Conservation (phyloP, 2,888 invertebrate genomes). For the Drosophila meridionalis region DNA sequence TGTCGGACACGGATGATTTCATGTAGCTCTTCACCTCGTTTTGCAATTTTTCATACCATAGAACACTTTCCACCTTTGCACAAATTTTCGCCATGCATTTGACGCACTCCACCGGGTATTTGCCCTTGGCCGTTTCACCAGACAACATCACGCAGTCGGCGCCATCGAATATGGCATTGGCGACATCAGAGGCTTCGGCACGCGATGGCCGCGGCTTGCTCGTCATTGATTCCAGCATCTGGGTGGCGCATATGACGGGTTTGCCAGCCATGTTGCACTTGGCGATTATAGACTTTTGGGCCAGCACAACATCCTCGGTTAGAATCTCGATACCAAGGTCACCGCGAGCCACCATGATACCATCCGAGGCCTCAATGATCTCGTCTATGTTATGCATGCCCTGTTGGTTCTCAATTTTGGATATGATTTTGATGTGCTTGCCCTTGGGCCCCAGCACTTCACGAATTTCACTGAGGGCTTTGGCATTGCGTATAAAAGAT, state of each 20-base stretch:
- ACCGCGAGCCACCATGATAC: slow-evolving; percentile 99
- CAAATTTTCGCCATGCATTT: slow-evolving; percentile 96
- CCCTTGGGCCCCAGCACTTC: slow-evolving; percentile 93
- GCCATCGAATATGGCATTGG: slow-evolving; percentile 98
- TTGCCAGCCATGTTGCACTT: slow-evolving; percentile 97
- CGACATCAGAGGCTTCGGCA: slow-evolving; percentile 98
- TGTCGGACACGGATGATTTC: slow-evolving; percentile 88
- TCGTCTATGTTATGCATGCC: slow-evolving; percentile 97
- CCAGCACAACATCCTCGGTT: slow-evolving; percentile 97
- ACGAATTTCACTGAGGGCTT: slow-evolving; percentile 93
- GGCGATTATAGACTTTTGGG: slow-evolving; percentile 98
- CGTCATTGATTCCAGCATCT: slow-evolving; percentile 99
- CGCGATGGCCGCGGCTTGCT: slow-evolving; percentile 97
- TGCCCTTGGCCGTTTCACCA: slow-evolving; percentile 99
- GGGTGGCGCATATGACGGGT: slow-evolving; percentile 98
- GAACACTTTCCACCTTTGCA: slow-evolving; percentile 97
- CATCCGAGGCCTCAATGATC: slow-evolving; percentile 96
- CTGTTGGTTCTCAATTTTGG: slow-evolving; percentile 99
- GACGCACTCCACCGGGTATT: slow-evolving; percentile 96
- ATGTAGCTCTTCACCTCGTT: slow-evolving; percentile 88
- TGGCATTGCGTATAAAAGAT: slow-evolving; percentile 96
- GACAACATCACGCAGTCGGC: slow-evolving; percentile 99
- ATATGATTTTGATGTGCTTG: slow-evolving; percentile 96
- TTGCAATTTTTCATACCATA: slow-evolving; percentile 96
- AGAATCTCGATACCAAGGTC: slow-evolving; percentile 99